Percentiles rank a stretch among this genome's conserved stretches.
These are phyloP conservation scores for Perodicticus potto DNA, from an alignment of 2,797 vertebrate genomes.

Conservation along the genomic window DNA sequence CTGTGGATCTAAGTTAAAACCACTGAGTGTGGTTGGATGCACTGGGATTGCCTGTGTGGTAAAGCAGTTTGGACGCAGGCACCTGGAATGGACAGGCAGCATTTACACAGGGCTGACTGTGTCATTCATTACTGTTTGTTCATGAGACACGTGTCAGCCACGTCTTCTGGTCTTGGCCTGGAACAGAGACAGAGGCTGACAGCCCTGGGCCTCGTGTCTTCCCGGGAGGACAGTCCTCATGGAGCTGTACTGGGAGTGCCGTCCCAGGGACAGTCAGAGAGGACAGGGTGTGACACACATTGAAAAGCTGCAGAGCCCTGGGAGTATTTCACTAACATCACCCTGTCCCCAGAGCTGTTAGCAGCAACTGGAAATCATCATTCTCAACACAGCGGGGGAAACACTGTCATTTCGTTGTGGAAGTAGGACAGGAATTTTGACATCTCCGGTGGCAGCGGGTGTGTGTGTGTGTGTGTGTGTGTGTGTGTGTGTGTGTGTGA, in stretches of 20 bases:
- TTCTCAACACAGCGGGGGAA: background rate
- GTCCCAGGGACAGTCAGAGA: background rate
- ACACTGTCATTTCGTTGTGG: background rate
- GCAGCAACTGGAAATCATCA: slow-evolving; percentile 39
- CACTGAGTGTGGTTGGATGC: rapidly evolving
- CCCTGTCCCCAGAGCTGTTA: slow-evolving; percentile 10
- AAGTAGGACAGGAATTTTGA: background rate
- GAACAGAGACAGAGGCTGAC: background rate
- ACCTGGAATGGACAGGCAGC: rapidly evolving
- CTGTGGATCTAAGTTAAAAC: background rate
- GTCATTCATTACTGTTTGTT: background rate
- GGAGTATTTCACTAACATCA: background rate
- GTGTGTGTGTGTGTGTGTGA: too few relatives aligned
- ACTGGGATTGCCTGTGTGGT: rapidly evolving
- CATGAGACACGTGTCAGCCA: background rate
- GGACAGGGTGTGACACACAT: rapidly evolving
- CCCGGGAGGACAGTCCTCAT: background rate
- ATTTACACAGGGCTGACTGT: background rate
- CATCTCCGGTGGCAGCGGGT: background rate
- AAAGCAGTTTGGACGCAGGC: background rate
- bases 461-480: background rate
- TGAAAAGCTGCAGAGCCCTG: background rate
- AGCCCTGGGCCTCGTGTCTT: background rate
- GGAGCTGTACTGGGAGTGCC: rapidly evolving
- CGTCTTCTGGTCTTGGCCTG: background rate